Evolutionary conservation across 2,888 invertebrate genomes (phyloP).

Genomic region (Cryptus viduatorius): DNA sequence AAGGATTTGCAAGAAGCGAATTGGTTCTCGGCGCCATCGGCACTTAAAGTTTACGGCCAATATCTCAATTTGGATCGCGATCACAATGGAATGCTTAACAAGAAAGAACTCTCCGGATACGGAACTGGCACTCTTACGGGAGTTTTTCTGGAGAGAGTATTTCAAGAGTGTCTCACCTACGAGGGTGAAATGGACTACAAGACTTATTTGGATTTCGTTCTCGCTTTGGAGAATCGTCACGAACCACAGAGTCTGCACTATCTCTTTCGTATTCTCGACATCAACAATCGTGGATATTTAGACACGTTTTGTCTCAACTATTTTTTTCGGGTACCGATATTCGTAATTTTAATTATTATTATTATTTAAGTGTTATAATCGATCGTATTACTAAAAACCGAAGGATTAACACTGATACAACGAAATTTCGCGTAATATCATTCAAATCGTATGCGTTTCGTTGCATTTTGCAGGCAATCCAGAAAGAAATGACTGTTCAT

Average conservation of each 20-base stretch:
- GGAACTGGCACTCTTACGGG: conserved; percentile 96
- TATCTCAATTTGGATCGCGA: conserved; percentile 97
- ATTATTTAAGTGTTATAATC: conserved; percentile 16
- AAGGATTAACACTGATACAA: background rate
- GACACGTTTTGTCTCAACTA: conserved; percentile 96
- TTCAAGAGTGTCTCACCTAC: conserved; percentile 97
- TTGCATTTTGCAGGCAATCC: conserved; percentile 90
- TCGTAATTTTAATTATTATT: background rate
- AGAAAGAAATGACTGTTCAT: conserved; percentile 94
- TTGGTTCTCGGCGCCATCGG: conserved; percentile 96
- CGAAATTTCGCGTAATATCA: conserved; percentile 89
- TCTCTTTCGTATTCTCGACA: conserved; percentile 95
- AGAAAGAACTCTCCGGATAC: conserved; percentile 95
- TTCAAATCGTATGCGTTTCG: conserved; percentile 79
- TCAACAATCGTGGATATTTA: conserved; percentile 94
- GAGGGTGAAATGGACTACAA: conserved; percentile 99
- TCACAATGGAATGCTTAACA: conserved; percentile 98
- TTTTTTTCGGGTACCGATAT: conserved; percentile 91
- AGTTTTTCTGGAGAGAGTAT: conserved; percentile 96
- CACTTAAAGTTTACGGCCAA: conserved; percentile 96
- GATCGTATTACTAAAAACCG: background rate
- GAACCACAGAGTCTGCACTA: conserved; percentile 97
- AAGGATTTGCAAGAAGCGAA: conserved; percentile 95
- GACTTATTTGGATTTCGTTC: conserved; percentile 96
- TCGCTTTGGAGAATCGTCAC: conserved; percentile 96